Base-by-base conservation (phyloP, 2,888 invertebrate species). In the Cinara cedri region DNA sequence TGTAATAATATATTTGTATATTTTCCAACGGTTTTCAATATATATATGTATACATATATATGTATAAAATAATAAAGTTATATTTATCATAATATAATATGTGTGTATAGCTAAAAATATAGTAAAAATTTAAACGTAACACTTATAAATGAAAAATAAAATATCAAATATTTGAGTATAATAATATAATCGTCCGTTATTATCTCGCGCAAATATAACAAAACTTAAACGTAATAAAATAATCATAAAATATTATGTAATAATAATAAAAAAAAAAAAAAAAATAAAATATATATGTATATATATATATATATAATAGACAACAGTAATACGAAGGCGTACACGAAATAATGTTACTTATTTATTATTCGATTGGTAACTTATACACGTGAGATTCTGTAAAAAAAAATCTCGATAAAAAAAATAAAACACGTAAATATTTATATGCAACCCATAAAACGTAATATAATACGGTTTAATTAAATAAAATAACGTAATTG, bases 71-170 rank as follows among this genome's bases (percentile, higher is more conserved):
- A 34, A 34, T 34, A n/a, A n/a, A n/a, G n/a, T 4, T 60, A 60
- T 34, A n/a, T n/a, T n/a, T n/a, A n/a, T n/a, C n/a, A n/a, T n/a
- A n/a, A n/a, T n/a, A n/a, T n/a, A n/a, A n/a, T n/a, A n/a, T n/a
- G n/a, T n/a, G n/a, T 34, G 34, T 63, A 34, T 51, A 70, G 51
- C 57, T 68, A 76, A 3, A 78, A 34, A 34, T 34, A 75, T 78
- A 78, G 68, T 78, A 78, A 78, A 78, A 19, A 57, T 78, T 14
- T 78, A 78, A 78, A 78, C 78, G 42, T 78, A 78, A 78, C 78
- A 78, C 78, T 78, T 78, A 60, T 70, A 49, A 44, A 34, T 34
- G 34, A 34, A 34, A 76, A 68, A 66, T 57, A 76, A 42, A 76
- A 68, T 34, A 34, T 34, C 34, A 34, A 34, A 34, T 34, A 76